Conservation (phyloP, 2,888 invertebrate genomes). For the Parasteatoda lunata region DNA sequence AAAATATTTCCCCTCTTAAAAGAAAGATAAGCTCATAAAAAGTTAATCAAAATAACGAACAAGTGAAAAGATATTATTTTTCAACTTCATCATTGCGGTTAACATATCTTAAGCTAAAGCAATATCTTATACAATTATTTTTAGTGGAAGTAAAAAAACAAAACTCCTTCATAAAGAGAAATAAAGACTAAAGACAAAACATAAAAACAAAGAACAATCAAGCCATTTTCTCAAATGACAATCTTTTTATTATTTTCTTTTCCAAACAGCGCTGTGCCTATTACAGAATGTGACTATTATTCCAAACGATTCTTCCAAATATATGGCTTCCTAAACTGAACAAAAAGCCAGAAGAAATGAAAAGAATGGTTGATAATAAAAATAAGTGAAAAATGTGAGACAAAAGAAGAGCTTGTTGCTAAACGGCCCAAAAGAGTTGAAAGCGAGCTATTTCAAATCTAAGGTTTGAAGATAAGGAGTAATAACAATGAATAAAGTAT, state of each 20-base stretch:
- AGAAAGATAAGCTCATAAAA: no score
- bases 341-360: background rate
- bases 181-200: background rate
- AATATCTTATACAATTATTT: background rate
- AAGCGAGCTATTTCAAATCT: background rate
- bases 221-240: background rate
- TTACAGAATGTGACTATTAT: background rate
- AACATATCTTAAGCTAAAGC: background rate
- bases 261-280: background rate
- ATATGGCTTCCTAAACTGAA: background rate
- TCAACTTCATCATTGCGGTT: no score
- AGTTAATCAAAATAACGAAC: no score
- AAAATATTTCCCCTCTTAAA: no score
- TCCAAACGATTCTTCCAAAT: background rate
- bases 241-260: background rate
- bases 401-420: constrained; percentile 1
- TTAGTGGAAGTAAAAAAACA: background rate
- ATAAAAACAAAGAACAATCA: background rate
- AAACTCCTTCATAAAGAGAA: background rate
- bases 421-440: background rate
- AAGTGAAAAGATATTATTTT: no score
- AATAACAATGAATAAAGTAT: constrained; percentile 20
- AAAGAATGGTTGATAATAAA: constrained; percentile 5
- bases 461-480: constrained; percentile 13
- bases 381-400: background rate